These are phyloP conservation scores for Aplochiton taeniatus DNA, from an alignment of 2,797 vertebrate genomes.

Conservation along the genomic window DNA sequence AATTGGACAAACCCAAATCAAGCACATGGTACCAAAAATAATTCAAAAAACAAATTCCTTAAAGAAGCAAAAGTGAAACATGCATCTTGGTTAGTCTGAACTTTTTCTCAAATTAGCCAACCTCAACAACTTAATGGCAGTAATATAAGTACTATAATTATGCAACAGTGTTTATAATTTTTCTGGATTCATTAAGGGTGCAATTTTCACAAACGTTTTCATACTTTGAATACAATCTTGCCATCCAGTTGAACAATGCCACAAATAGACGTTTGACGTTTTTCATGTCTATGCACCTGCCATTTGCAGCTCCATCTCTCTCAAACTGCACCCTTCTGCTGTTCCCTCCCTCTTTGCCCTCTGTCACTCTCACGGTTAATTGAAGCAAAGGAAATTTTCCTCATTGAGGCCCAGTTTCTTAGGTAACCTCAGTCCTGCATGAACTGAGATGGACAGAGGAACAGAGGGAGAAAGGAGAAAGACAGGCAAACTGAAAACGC, in stretches of 20 bases:
- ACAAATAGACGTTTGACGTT: no score
- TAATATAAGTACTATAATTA: no score
- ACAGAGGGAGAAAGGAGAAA: constrained; percentile 62
- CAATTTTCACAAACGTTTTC: no score
- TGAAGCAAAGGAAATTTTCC: constrained; percentile 81
- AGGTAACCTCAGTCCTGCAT: constrained; percentile 83
- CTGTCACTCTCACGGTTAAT: constrained; percentile 81
- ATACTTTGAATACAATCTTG: no score
- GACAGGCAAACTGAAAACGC: constrained; percentile 60
- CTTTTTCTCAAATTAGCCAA: no score
- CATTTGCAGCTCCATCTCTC: constrained; percentile 47
- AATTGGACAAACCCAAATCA: constrained; percentile 53
- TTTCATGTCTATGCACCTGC: constrained; percentile 42
- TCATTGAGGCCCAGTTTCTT: constrained; percentile 80
- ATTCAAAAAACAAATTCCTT: constrained; percentile 5
- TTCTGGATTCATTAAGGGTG: no score
- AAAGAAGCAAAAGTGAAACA: background rate
- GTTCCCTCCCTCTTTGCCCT: constrained; percentile 64
- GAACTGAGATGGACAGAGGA: constrained; percentile 80
- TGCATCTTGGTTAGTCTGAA: no score
- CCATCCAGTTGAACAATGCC: no score
- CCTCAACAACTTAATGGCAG: no score
- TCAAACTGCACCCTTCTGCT: constrained; percentile 35
- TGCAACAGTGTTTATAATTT: no score
- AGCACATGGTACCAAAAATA: constrained; percentile 11